Base-by-base conservation (phyloP, 2,888 invertebrate genomes). In the Melanchra persicariae region DNA sequence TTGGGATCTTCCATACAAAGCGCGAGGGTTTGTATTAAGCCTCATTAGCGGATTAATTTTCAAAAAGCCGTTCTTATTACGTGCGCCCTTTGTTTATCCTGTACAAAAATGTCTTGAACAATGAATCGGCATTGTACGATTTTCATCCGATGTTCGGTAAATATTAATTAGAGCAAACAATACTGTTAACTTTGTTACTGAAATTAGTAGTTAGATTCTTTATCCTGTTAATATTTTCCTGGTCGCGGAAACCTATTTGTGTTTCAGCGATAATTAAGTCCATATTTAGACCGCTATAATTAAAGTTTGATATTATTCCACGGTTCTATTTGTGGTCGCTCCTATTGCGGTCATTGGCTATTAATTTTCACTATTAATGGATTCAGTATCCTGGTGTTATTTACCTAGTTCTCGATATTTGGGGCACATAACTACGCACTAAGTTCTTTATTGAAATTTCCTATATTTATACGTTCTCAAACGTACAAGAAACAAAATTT, bases 401-500 rank as follows among this genome's bases (percentile, higher is more conserved):
- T 66, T 74, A 60, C 78, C 71, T 65, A 58, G 17, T 77, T 37
- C 10, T 22, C 26, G 15, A 45, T 58, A 68, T 69, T 60, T 75
- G 55, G 54, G 43, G 10, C 49, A 43, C 47, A 19, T 19, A 37
- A 26, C 26, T 43, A 49, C n/a, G 34, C 22, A 34, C 6, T 15
- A 37, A 10, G 40, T 47, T 37, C 10, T 24, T 47, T 37, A 2
- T 30, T 24, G 17, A 1, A 37, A 22, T 49, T 8, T 37, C 8
- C 4, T 24, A 19, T 62, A 51, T 37, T 49, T 10, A 26, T 0
- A 10, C 12, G 17, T 37, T 57, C 6, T 2, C n/a, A 52, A 19
- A 19, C 8, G 49, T 49, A 12, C 3, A 10, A 43, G 24, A 24
- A 24, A 24, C 19, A 5, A 40, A 12, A 15, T 19, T 1, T 59